These are phyloP conservation scores for Cosmopolites sordidus DNA, from an alignment of 2,888 invertebrate genomes.

Conservation along the genomic window DNA sequence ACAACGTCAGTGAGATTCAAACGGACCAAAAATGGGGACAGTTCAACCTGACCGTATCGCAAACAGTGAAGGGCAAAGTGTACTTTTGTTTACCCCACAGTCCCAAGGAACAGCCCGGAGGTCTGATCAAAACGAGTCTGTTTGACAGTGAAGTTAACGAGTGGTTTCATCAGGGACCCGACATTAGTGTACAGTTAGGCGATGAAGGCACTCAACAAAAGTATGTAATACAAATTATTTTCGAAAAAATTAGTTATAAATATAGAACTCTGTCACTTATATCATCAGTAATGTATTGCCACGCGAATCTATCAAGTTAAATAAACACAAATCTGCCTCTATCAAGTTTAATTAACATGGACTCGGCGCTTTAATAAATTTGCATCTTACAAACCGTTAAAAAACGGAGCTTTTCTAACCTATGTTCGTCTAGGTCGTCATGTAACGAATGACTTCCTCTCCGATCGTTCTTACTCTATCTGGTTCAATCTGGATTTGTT, in stretches of 20 bases:
- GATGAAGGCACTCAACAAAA: conserved; percentile 7
- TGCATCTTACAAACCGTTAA: too few species aligned
- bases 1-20: conserved; percentile 37
- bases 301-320: too few species aligned
- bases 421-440: too few species aligned
- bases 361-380: too few species aligned
- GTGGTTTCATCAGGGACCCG: conserved; percentile 55
- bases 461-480: background rate
- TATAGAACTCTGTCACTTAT: too few species aligned
- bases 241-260: too few species aligned
- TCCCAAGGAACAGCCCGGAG: conserved; percentile 37
- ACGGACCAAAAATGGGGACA: conserved; percentile 33
- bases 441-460: too few species aligned
- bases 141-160: conserved; percentile 36
- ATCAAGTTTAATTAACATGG: too few species aligned
- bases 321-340: too few species aligned
- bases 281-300: too few species aligned
- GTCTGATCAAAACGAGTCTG: conserved; percentile 47
- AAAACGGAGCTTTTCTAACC: too few species aligned
- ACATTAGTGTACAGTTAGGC: conserved; percentile 42
- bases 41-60: conserved; percentile 40
- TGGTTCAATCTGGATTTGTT: conserved; percentile 5
- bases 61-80: conserved; percentile 36
- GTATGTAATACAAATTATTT: conserved; percentile 12
- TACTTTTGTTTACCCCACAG: conserved; percentile 44